Conservation (phyloP, 2,888 invertebrate genomes). For the Acronicta alni region DNA sequence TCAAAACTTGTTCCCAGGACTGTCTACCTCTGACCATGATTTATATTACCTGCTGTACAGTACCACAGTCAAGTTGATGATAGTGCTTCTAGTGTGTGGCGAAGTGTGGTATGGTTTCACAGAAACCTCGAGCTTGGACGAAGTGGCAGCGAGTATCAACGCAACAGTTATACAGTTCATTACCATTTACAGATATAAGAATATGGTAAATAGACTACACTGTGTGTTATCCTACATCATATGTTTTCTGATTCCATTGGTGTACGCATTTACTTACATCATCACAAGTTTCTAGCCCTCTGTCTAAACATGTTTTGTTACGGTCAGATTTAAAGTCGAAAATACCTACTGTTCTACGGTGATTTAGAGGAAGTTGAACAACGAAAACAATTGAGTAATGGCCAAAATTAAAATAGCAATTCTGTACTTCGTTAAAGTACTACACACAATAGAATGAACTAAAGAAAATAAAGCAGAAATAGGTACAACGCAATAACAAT, state of each 20-base stretch:
- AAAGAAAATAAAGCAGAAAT: conserved; percentile 1
- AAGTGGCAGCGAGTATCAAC: conserved; percentile 69
- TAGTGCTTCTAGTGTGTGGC: conserved; percentile 63
- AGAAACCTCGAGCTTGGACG: conserved; percentile 66
- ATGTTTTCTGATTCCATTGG: neutral
- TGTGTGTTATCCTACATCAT: conserved; percentile 8
- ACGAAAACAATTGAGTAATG: conserved; percentile 24
- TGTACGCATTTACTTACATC: neutral
- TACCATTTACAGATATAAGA: conserved; percentile 72
- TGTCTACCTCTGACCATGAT: conserved; percentile 65
- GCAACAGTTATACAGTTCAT: conserved; percentile 70
- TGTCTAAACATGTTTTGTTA: conserved; percentile 1
- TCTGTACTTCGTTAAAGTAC: neutral
- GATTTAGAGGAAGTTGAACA: conserved; percentile 13
- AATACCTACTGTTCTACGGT: conserved; percentile 9
- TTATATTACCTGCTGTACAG: conserved; percentile 69
- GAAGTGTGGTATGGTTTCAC: conserved; percentile 73
- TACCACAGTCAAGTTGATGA: conserved; percentile 61
- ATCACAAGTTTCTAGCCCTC: neutral
- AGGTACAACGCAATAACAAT: conserved; percentile 14
- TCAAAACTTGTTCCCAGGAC: conserved; percentile 57
- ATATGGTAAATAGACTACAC: conserved; percentile 68
- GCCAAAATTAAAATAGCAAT: neutral
- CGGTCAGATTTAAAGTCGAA: neutral
- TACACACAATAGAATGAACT: neutral